These are phyloP conservation scores for roundworm (Caenorhabditis elegans) DNA, from an alignment of 1,140 invertebrate genomes.

Conservation along the genomic window WBcel235 BX284604.4:10977001-10977500, in stretches of 20 bases:
- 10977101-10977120: too few relatives aligned
- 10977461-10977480: not conserved
- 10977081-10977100: too few relatives aligned
- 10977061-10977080: too few relatives aligned
- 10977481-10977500: not conserved
- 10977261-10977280: too few relatives aligned
- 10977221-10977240: slow-evolving; percentile 20
- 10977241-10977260: too few relatives aligned
- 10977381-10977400: not conserved
- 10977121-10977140: not conserved
- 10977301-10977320: not conserved
- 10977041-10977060: too few relatives aligned
- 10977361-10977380: not conserved
- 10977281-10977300: not conserved
- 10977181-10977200: slow-evolving; percentile 2
- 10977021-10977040: too few relatives aligned
- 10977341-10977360: too few relatives aligned
- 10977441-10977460: not conserved
- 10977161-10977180: not conserved
- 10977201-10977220: not conserved
- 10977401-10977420: not conserved
- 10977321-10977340: not conserved
- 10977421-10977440: not conserved
- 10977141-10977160: not conserved
- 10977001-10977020: too few relatives aligned